A percentile compares a stretch with the other conserved stretches of the same genome.
phyloP scores from a whole-genome alignment of 1,140 invertebrate genomes.

The Lucilia cuprina region DNA sequence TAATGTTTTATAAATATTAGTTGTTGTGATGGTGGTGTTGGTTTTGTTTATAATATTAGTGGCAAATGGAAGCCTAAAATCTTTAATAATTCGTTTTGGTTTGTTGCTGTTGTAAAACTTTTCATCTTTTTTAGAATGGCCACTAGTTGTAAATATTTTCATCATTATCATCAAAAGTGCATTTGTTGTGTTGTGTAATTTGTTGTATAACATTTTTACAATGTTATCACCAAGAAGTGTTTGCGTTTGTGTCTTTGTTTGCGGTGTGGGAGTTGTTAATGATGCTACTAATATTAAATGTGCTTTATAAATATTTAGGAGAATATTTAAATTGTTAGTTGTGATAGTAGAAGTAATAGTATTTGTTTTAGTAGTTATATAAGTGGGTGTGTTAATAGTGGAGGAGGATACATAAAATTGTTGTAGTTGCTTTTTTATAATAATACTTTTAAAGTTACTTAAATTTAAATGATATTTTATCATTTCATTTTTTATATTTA shows the following conservation, averaged over 20 bases:
- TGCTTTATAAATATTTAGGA: not conserved
- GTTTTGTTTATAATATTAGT: not conserved
- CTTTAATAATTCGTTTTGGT: not conserved
- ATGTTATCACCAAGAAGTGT: not conserved
- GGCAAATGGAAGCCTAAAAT: not conserved
- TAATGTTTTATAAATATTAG: no score
- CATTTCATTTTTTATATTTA: constrained; percentile 12
- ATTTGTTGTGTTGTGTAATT: not conserved
- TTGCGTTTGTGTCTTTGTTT: not conserved
- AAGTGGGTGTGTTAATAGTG: constrained; percentile 12
- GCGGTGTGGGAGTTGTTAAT: not conserved
- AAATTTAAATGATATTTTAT: constrained; percentile 23
- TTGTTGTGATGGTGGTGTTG: not conserved
- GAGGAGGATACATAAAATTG: constrained; percentile 45
- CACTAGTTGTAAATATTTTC: not conserved
- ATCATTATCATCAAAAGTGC: not conserved
- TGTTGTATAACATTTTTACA: not conserved
- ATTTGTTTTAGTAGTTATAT: not conserved
- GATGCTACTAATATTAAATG: constrained; percentile 22
- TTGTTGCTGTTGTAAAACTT: not conserved
- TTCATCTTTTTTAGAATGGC: not conserved
- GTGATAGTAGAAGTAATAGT: not conserved
- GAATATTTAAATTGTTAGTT: not conserved
- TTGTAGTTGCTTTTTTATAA: constrained; percentile 38
- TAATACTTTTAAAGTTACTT: constrained; percentile 32